Percentiles rank a stretch among this genome's conserved stretches.
These are phyloP conservation scores for Perizoma flavofasciatum DNA, from an alignment of 2,888 invertebrate genomes.

Conservation along the genomic window DNA sequence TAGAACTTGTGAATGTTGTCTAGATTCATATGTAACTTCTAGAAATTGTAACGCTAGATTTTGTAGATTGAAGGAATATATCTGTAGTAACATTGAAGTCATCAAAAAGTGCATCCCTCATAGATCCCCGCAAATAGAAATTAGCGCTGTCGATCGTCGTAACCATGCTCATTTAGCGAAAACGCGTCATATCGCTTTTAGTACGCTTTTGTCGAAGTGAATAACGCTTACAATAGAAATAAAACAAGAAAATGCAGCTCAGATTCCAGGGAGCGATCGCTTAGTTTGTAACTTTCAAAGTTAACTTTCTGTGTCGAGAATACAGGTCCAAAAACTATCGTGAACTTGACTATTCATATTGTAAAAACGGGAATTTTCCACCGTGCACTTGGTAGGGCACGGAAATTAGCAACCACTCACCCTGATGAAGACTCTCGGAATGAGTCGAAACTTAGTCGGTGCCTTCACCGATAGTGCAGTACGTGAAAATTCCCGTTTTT, in stretches of 20 bases:
- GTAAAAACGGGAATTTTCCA: too few relatives aligned
- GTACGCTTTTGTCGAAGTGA: slow-evolving; percentile 33
- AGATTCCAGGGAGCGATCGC: slow-evolving; percentile 9
- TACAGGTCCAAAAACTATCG: too few relatives aligned
- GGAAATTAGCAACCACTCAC: too few relatives aligned
- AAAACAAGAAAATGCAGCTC: slow-evolving; percentile 19
- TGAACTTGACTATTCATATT: too few relatives aligned
- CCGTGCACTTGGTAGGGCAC: too few relatives aligned
- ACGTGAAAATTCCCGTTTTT: too few relatives aligned
- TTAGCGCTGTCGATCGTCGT: slow-evolving; percentile 48
- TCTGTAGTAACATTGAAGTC: slow-evolving; percentile 22
- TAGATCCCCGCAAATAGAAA: slow-evolving; percentile 51
- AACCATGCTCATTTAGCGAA: slow-evolving; percentile 62
- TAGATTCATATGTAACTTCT: neutral
- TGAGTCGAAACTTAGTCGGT: too few relatives aligned
- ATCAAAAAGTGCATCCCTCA: slow-evolving; percentile 51
- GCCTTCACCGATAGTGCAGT: too few relatives aligned
- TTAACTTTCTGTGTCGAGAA: too few relatives aligned
- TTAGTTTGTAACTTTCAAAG: neutral
- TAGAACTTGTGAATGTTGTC: neutral
- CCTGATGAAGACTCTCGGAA: too few relatives aligned
- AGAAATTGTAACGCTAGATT: neutral
- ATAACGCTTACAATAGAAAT: slow-evolving; percentile 29
- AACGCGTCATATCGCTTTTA: slow-evolving; percentile 29
- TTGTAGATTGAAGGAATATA: neutral